Evolutionary conservation across 2,113 vertebrate genomes (phyloP).

Genomic region (Sceloporus tristichus): DNA sequence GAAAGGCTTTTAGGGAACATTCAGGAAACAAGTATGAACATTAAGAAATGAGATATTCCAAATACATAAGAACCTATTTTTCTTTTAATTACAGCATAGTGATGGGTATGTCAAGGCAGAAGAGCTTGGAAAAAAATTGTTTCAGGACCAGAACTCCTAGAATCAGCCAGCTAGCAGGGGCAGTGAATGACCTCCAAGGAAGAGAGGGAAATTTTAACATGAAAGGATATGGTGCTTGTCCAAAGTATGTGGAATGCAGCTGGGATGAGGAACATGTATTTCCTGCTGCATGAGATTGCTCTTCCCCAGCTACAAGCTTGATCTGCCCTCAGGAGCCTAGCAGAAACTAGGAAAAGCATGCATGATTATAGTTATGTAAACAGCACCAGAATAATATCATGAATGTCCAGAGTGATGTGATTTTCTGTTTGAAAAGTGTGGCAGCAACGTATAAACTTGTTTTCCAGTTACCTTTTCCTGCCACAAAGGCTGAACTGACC

Average conservation of each 20-base stretch:
- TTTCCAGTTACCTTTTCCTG: not conserved
- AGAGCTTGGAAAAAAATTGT: not conserved
- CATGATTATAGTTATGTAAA: not conserved
- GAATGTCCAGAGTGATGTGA: conserved; percentile 27
- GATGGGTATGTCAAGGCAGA: not conserved
- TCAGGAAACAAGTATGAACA: not conserved
- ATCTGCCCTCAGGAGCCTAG: not conserved
- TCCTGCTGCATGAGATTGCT: not conserved
- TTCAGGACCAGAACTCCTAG: no score
- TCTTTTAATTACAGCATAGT: not conserved
- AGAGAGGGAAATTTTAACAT: not conserved
- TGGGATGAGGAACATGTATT: not conserved
- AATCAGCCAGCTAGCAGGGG: no score
- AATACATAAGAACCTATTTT: not conserved
- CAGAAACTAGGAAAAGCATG: not conserved
- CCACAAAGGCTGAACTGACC: conserved; percentile 17
- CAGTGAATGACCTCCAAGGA: not conserved
- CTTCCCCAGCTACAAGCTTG: not conserved
- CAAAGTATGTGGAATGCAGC: conserved; percentile 39
- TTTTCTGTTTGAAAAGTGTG: not conserved
- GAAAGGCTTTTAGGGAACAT: not conserved
- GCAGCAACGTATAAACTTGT: not conserved
- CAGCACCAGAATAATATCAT: not conserved
- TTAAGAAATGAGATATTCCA: not conserved
- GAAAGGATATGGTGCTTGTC: not conserved